Base-by-base conservation (phyloP, 2,888 invertebrate genomes). In the Hecatera dysodea region DNA sequence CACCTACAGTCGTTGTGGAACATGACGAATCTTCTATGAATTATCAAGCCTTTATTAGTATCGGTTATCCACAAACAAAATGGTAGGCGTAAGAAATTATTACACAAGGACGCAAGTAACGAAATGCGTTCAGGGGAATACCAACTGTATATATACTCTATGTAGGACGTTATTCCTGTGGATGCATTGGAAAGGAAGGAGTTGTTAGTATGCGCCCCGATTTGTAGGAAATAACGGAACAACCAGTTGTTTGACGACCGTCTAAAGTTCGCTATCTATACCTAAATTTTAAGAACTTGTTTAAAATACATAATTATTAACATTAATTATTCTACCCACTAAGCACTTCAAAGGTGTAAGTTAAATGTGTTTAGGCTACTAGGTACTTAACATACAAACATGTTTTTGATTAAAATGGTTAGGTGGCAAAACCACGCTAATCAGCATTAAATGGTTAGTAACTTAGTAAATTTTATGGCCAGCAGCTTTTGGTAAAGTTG, bases 181-280 rank as follows among this genome's bases (percentile, higher is more conserved):
- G 62, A 55, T 72, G 69, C 48, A 82, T 61, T 11, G 39, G 39
- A 75, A 75, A 81, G 81, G 84, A 85, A 78, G 70, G 69, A 83
- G 86, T 86, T 87, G 88, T 92, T 92, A 91, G 91, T 92, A 93
- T 92, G 92, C 91, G 89, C 86, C 87, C 84, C 88, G 91, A 91
- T 92, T 93, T 90, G 92, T 93, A 89, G 91, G 91, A 92, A 93
- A 91, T 95, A 95, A 95, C 95, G 95, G 95, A 90, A 94, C 90
- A 85, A 90, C 92, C 89, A 90, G 91, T 92, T 87, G 78, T 81
- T 86, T 84, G 86, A 89, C 86, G 87, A 86, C 88, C 88, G 88
- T 89, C 86, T 86, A 76, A 86, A 86, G 81, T 86, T 86, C 33
- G 71, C 57, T 68, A 60, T 80, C 61, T 52, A 50, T 56, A 44